phyloP scores from a whole-genome alignment of 2,888 invertebrate species.

The Lepetodrilus schrolli region DNA sequence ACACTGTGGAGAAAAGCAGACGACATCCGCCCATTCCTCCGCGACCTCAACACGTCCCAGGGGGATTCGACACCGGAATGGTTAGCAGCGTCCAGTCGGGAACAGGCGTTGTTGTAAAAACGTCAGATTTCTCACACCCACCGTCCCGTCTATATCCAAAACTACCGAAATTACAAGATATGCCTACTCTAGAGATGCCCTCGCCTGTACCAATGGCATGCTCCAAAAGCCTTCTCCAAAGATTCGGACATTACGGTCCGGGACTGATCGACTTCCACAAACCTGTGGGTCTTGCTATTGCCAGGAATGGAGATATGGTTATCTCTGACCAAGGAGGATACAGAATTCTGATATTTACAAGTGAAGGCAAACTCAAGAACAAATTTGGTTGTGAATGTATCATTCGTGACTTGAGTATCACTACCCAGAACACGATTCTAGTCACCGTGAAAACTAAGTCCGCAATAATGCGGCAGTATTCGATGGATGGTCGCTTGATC shows the following conservation, averaged over 20 bases:
- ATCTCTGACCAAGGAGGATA: conserved; percentile 63
- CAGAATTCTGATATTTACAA: conserved; percentile 62
- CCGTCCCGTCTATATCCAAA: not conserved
- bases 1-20: conserved; percentile 53
- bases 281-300: conserved; percentile 63
- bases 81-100: not conserved
- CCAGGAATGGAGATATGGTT: conserved; percentile 59
- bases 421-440: conserved; percentile 54
- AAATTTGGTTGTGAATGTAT: conserved; percentile 58
- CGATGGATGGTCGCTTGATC: conserved; percentile 51
- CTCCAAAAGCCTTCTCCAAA: conserved; percentile 47
- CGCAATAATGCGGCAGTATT: conserved; percentile 58
- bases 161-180: conserved; percentile 28
- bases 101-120: conserved; percentile 12
- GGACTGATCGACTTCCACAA: conserved; percentile 58
- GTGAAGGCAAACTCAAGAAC: conserved; percentile 50
- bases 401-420: conserved; percentile 58
- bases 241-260: conserved; percentile 63
- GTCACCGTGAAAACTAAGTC: conserved; percentile 56
- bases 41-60: not conserved
- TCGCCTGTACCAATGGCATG: conserved; percentile 40
- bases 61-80: not conserved
- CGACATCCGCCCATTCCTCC: conserved; percentile 27
- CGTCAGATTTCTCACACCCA: not conserved
- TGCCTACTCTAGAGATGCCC: not conserved